Conservation (phyloP, 1,140 invertebrate species). For the Thalassaphorura encarpata region DNA sequence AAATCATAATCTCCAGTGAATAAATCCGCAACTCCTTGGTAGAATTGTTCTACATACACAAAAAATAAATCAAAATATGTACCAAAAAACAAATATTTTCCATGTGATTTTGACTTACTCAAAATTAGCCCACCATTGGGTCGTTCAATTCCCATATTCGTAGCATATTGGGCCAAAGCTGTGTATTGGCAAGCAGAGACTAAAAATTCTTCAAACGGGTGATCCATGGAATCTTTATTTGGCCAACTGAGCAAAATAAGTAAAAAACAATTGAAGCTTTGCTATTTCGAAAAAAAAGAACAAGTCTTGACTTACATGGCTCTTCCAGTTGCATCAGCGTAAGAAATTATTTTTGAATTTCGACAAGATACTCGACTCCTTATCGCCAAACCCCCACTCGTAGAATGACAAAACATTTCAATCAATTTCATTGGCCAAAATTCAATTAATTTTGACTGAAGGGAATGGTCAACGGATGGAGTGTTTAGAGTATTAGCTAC, state of each 20-base stretch:
- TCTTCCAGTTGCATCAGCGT: slow-evolving; percentile 25
- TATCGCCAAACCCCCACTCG: slow-evolving; percentile 16
- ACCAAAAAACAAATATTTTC: neutral
- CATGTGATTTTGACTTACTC: slow-evolving; percentile 12
- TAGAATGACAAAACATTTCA: slow-evolving; percentile 25
- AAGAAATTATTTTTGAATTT: slow-evolving; percentile 14
- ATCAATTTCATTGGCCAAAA: slow-evolving; percentile 23
- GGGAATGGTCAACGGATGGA: slow-evolving; percentile 15
- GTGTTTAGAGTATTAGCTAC: slow-evolving; percentile 24
- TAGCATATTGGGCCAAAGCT: slow-evolving; percentile 17
- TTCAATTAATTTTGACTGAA: slow-evolving; percentile 20
- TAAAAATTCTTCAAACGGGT: slow-evolving; percentile 31
- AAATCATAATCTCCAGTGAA: slow-evolving; percentile 10
- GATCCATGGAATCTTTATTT: slow-evolving; percentile 13
- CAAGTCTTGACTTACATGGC: slow-evolving; percentile 24
- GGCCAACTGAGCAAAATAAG: slow-evolving; percentile 17
- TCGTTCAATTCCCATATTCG: slow-evolving; percentile 12
- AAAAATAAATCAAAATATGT: slow-evolving; percentile 1
- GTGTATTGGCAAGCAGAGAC: slow-evolving; percentile 26
- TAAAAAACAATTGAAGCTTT: neutral
- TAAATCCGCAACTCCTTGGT: slow-evolving; percentile 17
- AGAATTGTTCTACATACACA: slow-evolving; percentile 22
- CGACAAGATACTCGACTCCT: slow-evolving; percentile 9
- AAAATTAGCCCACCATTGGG: slow-evolving; percentile 10
- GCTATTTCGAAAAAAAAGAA: too few relatives aligned